phyloP scores from a whole-genome alignment of 1,140 invertebrate genomes.

The Tetraneura akinire region DNA sequence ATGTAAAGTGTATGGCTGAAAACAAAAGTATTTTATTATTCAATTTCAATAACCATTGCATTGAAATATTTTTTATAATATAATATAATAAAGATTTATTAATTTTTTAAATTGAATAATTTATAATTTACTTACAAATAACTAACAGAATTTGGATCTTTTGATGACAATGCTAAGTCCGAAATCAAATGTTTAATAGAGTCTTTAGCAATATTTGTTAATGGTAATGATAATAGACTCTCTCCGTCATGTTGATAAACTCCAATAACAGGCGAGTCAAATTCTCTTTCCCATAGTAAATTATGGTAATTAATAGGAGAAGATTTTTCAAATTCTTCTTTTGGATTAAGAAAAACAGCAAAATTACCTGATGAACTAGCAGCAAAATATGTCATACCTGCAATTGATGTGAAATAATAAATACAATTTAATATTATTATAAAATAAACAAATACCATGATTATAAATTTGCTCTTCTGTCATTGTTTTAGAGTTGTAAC shows the following conservation, averaged over 20 bases:
- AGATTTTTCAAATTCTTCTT: slow-evolving; percentile 58
- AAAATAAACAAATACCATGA: slow-evolving; percentile 70
- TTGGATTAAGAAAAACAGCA: slow-evolving; percentile 71
- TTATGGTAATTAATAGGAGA: slow-evolving; percentile 61
- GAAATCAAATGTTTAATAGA: slow-evolving; percentile 47
- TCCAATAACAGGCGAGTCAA: slow-evolving; percentile 87
- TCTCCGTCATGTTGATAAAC: slow-evolving; percentile 80
- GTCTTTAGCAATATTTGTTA: slow-evolving; percentile 85
- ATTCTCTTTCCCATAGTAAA: slow-evolving; percentile 82
- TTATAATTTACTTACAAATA: slow-evolving; percentile 44
- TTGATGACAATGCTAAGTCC: slow-evolving; percentile 33
- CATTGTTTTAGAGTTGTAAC: slow-evolving; percentile 79
- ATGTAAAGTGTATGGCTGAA: slow-evolving; percentile 89
- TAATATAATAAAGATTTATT: neutral
- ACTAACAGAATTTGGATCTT: slow-evolving; percentile 40
- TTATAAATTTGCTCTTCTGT: slow-evolving; percentile 72
- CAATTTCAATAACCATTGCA: neutral
- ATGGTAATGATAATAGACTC: slow-evolving; percentile 82
- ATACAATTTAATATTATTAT: neutral
- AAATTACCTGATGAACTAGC: slow-evolving; percentile 85
- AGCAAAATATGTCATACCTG: slow-evolving; percentile 69
- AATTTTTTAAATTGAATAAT: too few species aligned
- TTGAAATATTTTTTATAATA: neutral
- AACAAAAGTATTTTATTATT: slow-evolving; percentile 52
- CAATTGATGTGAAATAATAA: neutral